Percentiles rank a stretch among this genome's conserved stretches.
Conservation (phyloP, 2,797 vertebrate genomes). For the Enteromius argenteus region DNA sequence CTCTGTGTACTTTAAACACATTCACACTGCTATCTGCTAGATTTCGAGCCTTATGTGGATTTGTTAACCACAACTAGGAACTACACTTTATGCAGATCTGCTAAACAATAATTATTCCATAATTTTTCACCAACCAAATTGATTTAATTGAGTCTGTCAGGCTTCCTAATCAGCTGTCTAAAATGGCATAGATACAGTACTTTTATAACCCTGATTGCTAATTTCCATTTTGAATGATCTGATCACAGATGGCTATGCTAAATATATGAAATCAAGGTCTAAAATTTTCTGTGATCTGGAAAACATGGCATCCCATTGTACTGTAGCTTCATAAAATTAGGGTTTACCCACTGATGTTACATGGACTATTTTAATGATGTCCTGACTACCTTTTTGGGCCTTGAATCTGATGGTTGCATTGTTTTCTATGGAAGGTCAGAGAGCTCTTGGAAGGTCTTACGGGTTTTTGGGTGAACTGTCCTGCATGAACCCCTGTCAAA, state of each 20-base stretch:
- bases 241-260: neutral
- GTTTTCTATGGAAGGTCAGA: neutral
- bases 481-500: neutral
- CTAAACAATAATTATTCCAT: constrained; percentile 3
- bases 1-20: constrained; percentile 10
- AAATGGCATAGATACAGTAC: neutral
- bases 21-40: neutral
- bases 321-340: neutral
- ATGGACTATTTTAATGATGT: neutral
- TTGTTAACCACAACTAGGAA: neutral
- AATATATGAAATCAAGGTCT: neutral
- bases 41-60: neutral
- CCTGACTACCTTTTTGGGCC: neutral
- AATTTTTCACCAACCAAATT: neutral
- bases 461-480: too few species aligned
- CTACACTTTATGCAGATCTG: neutral
- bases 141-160: neutral
- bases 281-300: neutral
- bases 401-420: neutral
- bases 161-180: neutral
- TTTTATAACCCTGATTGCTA: neutral
- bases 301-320: neutral
- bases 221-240: neutral
- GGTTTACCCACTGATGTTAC: neutral
- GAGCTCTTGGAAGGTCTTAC: neutral